These are phyloP conservation scores for Cherax destructor DNA, from an alignment of 1,140 invertebrate species.

Conservation along the genomic window DNA sequence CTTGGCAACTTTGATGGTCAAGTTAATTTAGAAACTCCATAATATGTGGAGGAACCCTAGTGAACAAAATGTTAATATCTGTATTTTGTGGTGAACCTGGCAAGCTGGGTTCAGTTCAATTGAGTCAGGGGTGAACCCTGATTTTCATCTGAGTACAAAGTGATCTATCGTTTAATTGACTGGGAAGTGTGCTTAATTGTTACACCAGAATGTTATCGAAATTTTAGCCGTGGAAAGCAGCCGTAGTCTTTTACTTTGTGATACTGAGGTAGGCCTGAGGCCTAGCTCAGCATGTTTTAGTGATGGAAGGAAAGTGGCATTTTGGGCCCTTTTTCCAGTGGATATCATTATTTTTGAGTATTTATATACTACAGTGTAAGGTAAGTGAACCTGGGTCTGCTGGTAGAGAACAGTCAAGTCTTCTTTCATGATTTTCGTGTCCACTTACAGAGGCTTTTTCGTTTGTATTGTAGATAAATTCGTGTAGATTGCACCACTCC, in stretches of 20 bases:
- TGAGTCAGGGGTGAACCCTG: conserved; percentile 44
- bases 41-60: conserved; percentile 36
- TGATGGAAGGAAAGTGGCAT: conserved; percentile 30
- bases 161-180: conserved; percentile 64
- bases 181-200: conserved; percentile 69
- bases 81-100: conserved; percentile 19
- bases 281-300: conserved; percentile 56
- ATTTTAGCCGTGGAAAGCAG: conserved; percentile 60
- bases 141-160: conserved; percentile 70
- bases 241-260: conserved; percentile 66
- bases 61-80: conserved; percentile 20
- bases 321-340: conserved; percentile 24
- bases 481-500: conserved; percentile 2
- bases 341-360: conserved; percentile 45
- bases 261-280: conserved; percentile 65
- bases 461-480: conserved; percentile 57
- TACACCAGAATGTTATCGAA: conserved; percentile 65
- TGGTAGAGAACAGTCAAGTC: conserved; percentile 30
- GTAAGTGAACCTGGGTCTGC: conserved; percentile 34
- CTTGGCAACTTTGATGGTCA: conserved; percentile 49
- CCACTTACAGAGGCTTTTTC: conserved; percentile 66
- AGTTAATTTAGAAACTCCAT: conserved; percentile 45
- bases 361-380: conserved; percentile 42
- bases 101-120: conserved; percentile 54
- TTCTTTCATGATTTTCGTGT: conserved; percentile 57